Evolutionary conservation across 2,888 invertebrate genomes (phyloP), one percentile per base, ranked within the genome.

Genomic region (Apotomis turbidana): DNA sequence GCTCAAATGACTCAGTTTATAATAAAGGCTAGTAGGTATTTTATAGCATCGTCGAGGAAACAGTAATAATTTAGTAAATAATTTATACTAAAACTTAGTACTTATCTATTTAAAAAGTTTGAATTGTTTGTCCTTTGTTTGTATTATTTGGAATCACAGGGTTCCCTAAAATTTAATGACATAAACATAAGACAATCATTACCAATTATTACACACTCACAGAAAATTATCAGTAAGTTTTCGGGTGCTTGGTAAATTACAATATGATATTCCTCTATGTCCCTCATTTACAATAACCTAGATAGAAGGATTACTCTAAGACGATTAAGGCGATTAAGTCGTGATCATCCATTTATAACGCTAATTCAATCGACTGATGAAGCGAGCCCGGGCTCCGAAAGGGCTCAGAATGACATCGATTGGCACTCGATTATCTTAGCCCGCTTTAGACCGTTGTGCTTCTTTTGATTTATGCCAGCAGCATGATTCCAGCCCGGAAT

Each of bases 361-460:
- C 51, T 72, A 72, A 72, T 68, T 68, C 63, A 54, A 72, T 68
- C 68, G 68, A 62, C 12, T 68, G 58, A 72, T 72, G 68, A 58
- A 72, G 44, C 59, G 27, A 61, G 36, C 49, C 66, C 52, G 49
- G 44, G 63, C 41, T 36, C 52, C 63, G 58, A 64, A 70, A 70
- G 67, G 60, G 71, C 49, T 72, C 54, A 41, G 46, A 58, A 58
- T 68, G 68, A 72, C 71, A 51, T 61, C 72, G 68, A 68, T 72
- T 68, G 72, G 68, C 58, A 68, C 62, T 72, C 72, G 72, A 68
- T 72, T 72, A 68, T 63, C 44, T 62, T 46, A 58, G 54, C 60
- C 68, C 63, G 44, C 10, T 57, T 63, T 41, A 44, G 68, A 57
- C 63, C 44, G 61, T 63, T 58, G 52, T 68, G 58, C 44, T 57